Conservation (phyloP, 2,113 vertebrate species). For the Mesoclemmys tuberculata region DNA sequence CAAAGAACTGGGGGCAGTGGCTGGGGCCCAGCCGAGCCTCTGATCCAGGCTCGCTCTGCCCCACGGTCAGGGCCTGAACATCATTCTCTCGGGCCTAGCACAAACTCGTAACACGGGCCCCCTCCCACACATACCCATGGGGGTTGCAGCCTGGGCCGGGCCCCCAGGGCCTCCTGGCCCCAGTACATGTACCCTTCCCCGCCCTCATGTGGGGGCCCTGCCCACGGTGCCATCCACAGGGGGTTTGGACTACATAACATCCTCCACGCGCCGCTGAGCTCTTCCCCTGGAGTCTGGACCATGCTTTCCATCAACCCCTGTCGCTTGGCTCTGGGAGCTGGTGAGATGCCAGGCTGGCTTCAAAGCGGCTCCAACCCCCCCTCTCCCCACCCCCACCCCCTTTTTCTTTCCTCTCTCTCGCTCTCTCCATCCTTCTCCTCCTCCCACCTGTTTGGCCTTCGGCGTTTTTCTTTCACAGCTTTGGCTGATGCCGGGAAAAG, state of each 20-base stretch:
- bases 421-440: neutral
- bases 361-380: neutral
- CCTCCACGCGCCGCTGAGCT: neutral
- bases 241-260: too few relatives aligned
- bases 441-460: neutral
- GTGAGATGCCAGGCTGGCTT: neutral
- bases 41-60: too few relatives aligned
- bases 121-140: too few relatives aligned
- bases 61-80: too few relatives aligned
- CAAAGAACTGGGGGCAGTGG: neutral
- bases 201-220: too few relatives aligned
- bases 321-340: neutral
- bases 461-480: neutral
- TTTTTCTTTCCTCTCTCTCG: neutral
- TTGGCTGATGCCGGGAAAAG: neutral
- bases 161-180: too few relatives aligned
- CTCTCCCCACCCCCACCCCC: neutral
- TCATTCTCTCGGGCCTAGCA: too few relatives aligned
- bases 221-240: too few relatives aligned
- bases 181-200: too few relatives aligned
- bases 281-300: neutral
- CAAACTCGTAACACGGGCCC: too few relatives aligned
- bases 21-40: neutral
- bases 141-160: too few relatives aligned
- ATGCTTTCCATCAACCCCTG: neutral